Base-by-base conservation (phyloP, 2,113 vertebrate species). In the Forbesichthys papilliferus region DNA sequence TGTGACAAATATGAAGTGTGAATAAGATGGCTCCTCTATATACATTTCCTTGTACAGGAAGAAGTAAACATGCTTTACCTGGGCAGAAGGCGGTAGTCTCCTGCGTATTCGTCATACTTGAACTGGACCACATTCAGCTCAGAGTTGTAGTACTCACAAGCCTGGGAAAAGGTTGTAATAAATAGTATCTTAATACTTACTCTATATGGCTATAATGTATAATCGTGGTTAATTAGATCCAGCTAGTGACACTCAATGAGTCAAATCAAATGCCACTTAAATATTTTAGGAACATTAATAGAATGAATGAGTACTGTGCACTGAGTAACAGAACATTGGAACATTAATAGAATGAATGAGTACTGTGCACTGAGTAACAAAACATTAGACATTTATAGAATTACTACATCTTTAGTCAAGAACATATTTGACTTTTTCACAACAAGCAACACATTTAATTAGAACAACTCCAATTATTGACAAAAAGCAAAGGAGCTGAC, bases 61-160 rank as follows among this genome's bases (percentile, higher is more conserved):
- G 36, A 42, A 42, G 36, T 42, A 42, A 42, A 42, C 36, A 6
- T 8, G 20, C 47, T n/a, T 18, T 96, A 99, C 98, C 95, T 93
- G 74, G 95, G 95, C 77, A 99, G 89, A 71, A 94, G 94, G 75
- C 95, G 95, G 78, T 96, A 94, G 80, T 98, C 96, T 88, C 95
- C 96, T 60, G 96, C 95, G 71, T 96, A 99, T 53, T 94, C 94
- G 53, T 99, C 96, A 58, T 96, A 96, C 83, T 94, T 96, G 90
- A 96, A 99, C 85, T 95, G 94, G 68, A 99, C 96, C 77, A 95
- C 92, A 27, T 98, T 93, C 86, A 94, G 95, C 49, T 96, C 95
- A 72, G 96, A 97, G 90, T 92, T 96, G 89, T 97, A 99, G 93
- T 96, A 99, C 90, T 93, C 93, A 87, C 97, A 99, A 88, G 97